These are phyloP conservation scores for Argyresthia goedartella DNA, from an alignment of 2,888 invertebrate genomes.

Conservation along the genomic window DNA sequence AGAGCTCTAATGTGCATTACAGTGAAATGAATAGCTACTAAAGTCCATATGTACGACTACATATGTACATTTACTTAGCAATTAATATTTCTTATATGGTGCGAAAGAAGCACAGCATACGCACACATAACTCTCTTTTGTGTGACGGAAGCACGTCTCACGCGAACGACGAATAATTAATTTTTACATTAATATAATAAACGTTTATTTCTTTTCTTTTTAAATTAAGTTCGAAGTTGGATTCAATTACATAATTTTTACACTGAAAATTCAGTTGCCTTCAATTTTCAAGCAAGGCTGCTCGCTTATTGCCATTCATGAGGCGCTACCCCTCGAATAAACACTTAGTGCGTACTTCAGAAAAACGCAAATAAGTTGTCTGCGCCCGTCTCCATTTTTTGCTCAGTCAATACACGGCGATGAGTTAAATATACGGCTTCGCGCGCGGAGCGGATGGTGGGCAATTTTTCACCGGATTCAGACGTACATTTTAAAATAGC, in stretches of 20 bases:
- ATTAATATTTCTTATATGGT: neutral
- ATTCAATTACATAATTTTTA: neutral
- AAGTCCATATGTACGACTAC: too few species aligned
- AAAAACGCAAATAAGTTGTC: conserved; percentile 40
- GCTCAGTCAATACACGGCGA: conserved; percentile 41
- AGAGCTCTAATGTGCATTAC: conserved; percentile 2
- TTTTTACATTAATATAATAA: too few species aligned
- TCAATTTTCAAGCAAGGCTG: conserved; percentile 6
- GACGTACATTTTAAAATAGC: conserved; percentile 62
- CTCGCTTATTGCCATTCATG: conserved; percentile 8
- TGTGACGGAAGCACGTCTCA: too few species aligned
- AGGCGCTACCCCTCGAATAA: conserved; percentile 11
- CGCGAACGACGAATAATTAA: too few species aligned
- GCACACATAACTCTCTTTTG: too few species aligned
- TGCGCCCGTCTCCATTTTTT: conserved; percentile 36
- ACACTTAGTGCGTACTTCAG: conserved; percentile 26
- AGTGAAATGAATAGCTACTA: neutral
- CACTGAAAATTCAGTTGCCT: neutral
- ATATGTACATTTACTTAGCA: neutral
- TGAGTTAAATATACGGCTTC: conserved; percentile 49
- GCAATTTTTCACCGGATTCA: conserved; percentile 62
- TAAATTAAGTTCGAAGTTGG: too few species aligned
- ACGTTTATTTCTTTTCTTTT: too few species aligned
- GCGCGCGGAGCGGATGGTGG: conserved; percentile 36
- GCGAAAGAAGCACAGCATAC: too few species aligned